A percentile compares a stretch with the other conserved stretches of the same genome.
Conservation (phyloP, 2,797 vertebrate genomes). For the Melanotaenia maccullochi region DNA sequence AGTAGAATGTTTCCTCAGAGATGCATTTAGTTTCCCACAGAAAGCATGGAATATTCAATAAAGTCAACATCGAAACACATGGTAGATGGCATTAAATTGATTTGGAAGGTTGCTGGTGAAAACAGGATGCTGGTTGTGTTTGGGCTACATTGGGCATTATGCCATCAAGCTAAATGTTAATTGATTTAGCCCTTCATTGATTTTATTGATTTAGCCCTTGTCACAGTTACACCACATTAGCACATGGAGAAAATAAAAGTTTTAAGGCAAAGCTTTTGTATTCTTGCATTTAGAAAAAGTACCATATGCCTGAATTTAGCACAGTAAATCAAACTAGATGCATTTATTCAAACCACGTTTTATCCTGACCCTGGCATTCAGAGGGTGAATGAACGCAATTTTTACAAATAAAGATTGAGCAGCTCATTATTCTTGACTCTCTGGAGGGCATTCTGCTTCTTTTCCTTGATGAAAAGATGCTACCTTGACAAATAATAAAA, state of each 20-base stretch:
- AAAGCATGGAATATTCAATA: conserved; percentile 42
- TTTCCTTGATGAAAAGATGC: conserved; percentile 66
- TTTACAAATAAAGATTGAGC: conserved; percentile 53
- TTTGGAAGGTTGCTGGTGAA: conserved; percentile 32
- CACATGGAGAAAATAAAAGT: conserved; percentile 15
- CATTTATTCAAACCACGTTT: conserved; percentile 54
- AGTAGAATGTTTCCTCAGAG: conserved; percentile 24
- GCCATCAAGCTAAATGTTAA: conserved; percentile 27
- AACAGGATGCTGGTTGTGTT: conserved; percentile 30
- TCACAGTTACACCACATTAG: conserved; percentile 5
- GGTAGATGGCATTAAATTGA: conserved; percentile 37
- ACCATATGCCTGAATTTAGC: conserved; percentile 36
- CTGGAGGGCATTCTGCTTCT: conserved; percentile 56
- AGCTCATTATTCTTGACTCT: conserved; percentile 48
- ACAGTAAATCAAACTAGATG: conserved; percentile 49
- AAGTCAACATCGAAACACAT: conserved; percentile 23
- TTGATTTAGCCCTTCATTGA: conserved; percentile 21
- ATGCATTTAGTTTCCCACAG: conserved; percentile 39
- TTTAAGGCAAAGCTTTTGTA: not conserved
- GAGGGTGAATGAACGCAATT: conserved; percentile 57
- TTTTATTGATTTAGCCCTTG: too few species aligned
- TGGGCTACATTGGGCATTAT: conserved; percentile 22
- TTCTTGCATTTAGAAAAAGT: conserved; percentile 25
- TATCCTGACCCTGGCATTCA: conserved; percentile 62
- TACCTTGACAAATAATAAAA: conserved; percentile 66